A percentile compares a stretch with the other conserved stretches of the same genome.
phyloP scores from a whole-genome alignment of 2,888 invertebrate species.

The Helobdella robusta region DNA sequence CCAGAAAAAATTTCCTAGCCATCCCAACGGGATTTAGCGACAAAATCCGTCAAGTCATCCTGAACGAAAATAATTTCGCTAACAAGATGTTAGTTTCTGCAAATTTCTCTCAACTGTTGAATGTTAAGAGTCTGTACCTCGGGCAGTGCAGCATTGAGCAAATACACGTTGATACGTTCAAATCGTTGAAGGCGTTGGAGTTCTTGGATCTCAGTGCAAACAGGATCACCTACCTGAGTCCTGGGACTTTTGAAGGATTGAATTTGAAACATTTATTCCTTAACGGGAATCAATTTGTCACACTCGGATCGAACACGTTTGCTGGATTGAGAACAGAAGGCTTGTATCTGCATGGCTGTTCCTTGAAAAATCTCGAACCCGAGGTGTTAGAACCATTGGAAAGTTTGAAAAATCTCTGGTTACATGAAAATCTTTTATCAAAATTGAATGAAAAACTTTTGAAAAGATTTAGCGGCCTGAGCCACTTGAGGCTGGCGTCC shows the following conservation, averaged over 20 bases:
- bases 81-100: conserved; percentile 39
- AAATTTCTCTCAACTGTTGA: conserved; percentile 42
- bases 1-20: conserved; percentile 39
- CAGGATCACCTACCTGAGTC: conserved; percentile 39
- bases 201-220: conserved; percentile 47
- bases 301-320: conserved; percentile 41
- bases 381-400: conserved; percentile 43
- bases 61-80: conserved; percentile 44
- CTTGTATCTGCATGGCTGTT: conserved; percentile 46
- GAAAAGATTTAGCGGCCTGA: conserved; percentile 40
- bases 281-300: conserved; percentile 44
- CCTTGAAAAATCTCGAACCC: conserved; percentile 40
- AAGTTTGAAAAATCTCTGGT: conserved; percentile 43
- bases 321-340: conserved; percentile 42
- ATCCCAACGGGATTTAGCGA: conserved; percentile 43
- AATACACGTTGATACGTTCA: conserved; percentile 44
- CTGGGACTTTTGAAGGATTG: conserved; percentile 45
- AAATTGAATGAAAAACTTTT: conserved; percentile 40
- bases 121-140: conserved; percentile 43
- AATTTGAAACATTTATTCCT: conserved; percentile 44
- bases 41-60: conserved; percentile 42
- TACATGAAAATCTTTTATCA: conserved; percentile 45
- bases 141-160: conserved; percentile 45
- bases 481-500: conserved; percentile 43
- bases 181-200: conserved; percentile 41